Evolutionary conservation across 2,888 invertebrate species (phyloP).

Genomic region (Standfussiana lucernea): DNA sequence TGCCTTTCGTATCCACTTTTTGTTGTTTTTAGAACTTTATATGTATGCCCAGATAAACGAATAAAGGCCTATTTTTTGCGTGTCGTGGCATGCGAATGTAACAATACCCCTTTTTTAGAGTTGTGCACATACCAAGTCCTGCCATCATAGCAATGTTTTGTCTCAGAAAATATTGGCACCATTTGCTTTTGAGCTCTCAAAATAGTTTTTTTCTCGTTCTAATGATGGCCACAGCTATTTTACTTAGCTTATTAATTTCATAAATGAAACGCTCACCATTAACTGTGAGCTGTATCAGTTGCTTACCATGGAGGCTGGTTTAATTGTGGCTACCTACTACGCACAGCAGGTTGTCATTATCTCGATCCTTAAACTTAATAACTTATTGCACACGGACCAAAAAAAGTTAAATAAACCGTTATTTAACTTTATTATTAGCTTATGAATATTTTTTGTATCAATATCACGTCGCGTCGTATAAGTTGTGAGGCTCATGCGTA

Average conservation of each 20-base stretch:
- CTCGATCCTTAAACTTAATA: constrained; percentile 44
- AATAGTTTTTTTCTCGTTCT: constrained; percentile 26
- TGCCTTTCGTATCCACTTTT: constrained; percentile 52
- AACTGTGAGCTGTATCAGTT: constrained; percentile 42
- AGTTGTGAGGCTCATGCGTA: background rate
- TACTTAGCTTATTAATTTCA: constrained; percentile 35
- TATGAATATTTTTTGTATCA: constrained; percentile 25
- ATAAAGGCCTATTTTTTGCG: constrained; percentile 34
- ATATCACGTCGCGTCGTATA: constrained; percentile 8
- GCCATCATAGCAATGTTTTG: constrained; percentile 17
- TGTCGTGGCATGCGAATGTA: constrained; percentile 7
- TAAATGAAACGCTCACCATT: constrained; percentile 23
- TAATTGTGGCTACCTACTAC: constrained; percentile 41
- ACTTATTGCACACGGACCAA: constrained; percentile 24
- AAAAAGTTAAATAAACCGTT: constrained; percentile 34
- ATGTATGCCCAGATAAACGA: constrained; percentile 26
- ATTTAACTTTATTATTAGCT: no score
- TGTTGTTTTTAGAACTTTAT: constrained; percentile 51
- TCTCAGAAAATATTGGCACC: constrained; percentile 4
- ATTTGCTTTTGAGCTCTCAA: constrained; percentile 6
- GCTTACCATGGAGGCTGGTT: constrained; percentile 35
- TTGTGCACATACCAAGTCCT: background rate
- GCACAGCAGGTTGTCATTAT: constrained; percentile 57
- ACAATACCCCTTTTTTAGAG: constrained; percentile 6
- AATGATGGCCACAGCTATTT: background rate